Evolutionary conservation across 2,797 vertebrate species (phyloP).

Genomic region (Arvicola amphibius): DNA sequence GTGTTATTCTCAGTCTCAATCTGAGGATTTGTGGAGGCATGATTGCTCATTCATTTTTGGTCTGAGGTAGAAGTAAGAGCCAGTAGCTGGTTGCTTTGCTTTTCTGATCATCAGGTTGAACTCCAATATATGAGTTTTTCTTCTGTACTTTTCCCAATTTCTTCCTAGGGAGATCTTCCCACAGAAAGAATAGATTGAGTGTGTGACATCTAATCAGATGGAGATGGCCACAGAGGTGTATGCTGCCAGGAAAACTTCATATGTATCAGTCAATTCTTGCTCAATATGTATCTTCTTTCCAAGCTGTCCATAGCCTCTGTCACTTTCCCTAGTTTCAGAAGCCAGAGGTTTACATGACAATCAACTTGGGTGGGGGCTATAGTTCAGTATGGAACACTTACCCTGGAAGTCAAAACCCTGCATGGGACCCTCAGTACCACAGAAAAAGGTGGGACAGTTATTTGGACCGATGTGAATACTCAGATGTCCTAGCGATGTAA

Average conservation of each 20-base stretch:
- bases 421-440: neutral
- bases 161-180: neutral
- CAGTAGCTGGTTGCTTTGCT: too few species aligned
- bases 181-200: neutral
- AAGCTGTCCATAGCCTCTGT: neutral
- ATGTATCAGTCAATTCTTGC: neutral
- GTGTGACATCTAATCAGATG: neutral
- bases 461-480: neutral
- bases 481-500: neutral
- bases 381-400: neutral
- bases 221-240: neutral
- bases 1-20: too few species aligned
- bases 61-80: too few species aligned
- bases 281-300: neutral
- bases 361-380: neutral
- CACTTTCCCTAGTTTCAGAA: neutral
- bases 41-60: too few species aligned
- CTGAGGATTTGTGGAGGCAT: too few species aligned
- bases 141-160: neutral
- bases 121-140: neutral
- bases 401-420: neutral
- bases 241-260: neutral
- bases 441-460: neutral
- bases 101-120: too few species aligned
- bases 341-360: neutral